Percentiles rank a stretch among this genome's conserved stretches.
Conservation (phyloP, 2,113 vertebrate genomes). For the Sula dactylatra region DNA sequence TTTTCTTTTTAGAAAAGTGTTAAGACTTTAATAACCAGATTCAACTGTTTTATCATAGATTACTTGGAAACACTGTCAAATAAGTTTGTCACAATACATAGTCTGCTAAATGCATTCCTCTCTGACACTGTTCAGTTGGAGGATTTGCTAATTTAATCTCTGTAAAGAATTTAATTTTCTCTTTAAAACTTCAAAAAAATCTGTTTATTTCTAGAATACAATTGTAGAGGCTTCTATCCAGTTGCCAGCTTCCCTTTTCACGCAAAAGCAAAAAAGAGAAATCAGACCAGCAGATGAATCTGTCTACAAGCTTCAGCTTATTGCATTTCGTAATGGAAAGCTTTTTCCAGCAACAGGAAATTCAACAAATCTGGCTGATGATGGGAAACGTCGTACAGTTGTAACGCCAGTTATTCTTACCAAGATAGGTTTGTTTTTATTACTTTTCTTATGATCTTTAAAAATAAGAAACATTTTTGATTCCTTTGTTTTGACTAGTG, state of each 20-base stretch:
- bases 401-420: conserved; percentile 93
- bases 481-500: not conserved
- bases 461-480: not conserved
- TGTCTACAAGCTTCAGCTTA: conserved; percentile 88
- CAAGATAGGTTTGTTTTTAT: conserved; percentile 83
- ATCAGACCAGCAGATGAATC: conserved; percentile 81
- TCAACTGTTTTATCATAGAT: not conserved
- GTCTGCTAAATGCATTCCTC: not conserved
- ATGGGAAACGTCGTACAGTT: conserved; percentile 88
- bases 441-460: not conserved
- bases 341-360: conserved; percentile 94
- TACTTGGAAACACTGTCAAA: not conserved
- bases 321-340: conserved; percentile 95
- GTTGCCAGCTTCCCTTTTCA: conserved; percentile 87
- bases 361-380: conserved; percentile 82
- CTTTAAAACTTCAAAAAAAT: not conserved
- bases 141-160: not conserved
- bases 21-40: not conserved
- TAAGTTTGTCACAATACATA: not conserved
- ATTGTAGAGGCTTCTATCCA: conserved; percentile 93
- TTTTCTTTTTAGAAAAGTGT: not conserved
- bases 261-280: conserved; percentile 75
- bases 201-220: conserved; percentile 80
- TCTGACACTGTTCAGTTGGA: not conserved
- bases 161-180: not conserved